Evolutionary conservation across 2,888 invertebrate species (phyloP).

Genomic region (Epicampocera succincta): DNA sequence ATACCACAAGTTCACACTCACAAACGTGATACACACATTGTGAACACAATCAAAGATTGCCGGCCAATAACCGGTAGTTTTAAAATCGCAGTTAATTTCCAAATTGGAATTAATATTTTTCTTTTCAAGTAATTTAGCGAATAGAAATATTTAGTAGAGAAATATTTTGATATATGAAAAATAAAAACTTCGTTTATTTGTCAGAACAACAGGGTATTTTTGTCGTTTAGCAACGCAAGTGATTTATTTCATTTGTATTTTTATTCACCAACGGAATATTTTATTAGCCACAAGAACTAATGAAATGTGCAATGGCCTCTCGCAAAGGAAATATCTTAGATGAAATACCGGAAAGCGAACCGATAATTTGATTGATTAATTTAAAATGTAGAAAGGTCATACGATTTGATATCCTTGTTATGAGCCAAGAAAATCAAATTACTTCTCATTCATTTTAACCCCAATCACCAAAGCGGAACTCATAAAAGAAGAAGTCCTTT

Average conservation of each 20-base stretch:
- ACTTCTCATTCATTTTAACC: no score
- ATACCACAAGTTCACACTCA: background rate
- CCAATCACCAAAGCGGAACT: no score
- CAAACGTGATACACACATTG: background rate
- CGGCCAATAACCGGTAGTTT: background rate
- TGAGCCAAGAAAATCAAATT: no score
- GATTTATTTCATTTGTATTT: background rate
- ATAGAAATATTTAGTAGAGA: no score
- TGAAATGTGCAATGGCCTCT: conserved; percentile 8
- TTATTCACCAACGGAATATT: conserved; percentile 4
- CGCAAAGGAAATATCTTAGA: conserved; percentile 31
- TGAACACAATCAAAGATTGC: no score
- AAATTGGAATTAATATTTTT: no score
- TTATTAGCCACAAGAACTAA: conserved; percentile 32
- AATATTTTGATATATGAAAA: no score
- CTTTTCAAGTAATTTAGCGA: no score
- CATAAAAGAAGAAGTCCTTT: no score
- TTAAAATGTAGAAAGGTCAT: no score
- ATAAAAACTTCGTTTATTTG: no score
- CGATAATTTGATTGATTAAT: conserved; percentile 2
- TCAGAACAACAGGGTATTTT: background rate
- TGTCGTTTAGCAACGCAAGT: background rate
- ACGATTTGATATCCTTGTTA: no score
- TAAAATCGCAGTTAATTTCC: background rate
- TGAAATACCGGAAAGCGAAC: conserved; percentile 29